A percentile compares a stretch with the other conserved stretches of the same genome.
These are phyloP conservation scores for Sandelia bainsii DNA, from an alignment of 2,797 vertebrate species.

Conservation along the genomic window DNA sequence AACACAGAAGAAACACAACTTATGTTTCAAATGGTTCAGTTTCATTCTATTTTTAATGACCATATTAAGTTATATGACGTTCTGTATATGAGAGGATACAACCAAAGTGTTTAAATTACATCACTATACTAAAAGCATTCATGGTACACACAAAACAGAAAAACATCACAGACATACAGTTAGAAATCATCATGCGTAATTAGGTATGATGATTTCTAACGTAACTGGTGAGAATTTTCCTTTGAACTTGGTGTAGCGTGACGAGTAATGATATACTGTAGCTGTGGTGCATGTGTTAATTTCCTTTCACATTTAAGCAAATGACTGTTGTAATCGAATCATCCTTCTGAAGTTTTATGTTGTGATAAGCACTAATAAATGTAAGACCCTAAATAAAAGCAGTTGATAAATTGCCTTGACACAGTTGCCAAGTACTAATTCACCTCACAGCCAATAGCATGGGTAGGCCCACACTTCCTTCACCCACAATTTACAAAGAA, in stretches of 20 bases:
- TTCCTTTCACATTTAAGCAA: slow-evolving; percentile 31
- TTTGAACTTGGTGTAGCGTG: slow-evolving; percentile 8
- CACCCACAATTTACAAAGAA: slow-evolving; percentile 82
- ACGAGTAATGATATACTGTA: slow-evolving; percentile 37
- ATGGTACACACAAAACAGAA: neutral
- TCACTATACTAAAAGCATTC: neutral
- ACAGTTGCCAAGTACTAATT: slow-evolving; percentile 57
- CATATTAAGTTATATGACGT: neutral
- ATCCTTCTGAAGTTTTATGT: neutral
- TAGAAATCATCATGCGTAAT: too few relatives aligned
- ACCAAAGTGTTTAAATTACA: neutral
- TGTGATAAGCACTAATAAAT: slow-evolving; percentile 8
- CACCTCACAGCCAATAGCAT: slow-evolving; percentile 50
- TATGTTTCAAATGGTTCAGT: neutral
- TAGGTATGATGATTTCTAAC: neutral
- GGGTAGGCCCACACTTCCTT: slow-evolving; percentile 60
- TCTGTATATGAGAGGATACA: neutral
- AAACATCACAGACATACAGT: neutral
- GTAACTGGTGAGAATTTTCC: slow-evolving; percentile 19
- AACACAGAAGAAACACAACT: neutral
- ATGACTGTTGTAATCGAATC: slow-evolving; percentile 7
- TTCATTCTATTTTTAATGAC: neutral
- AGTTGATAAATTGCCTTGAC: slow-evolving; percentile 12
- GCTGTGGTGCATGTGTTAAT: neutral
- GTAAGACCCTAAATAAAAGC: neutral